Base-by-base conservation (phyloP, 2,797 vertebrate genomes). In the Loris lydekkerianus region DNA sequence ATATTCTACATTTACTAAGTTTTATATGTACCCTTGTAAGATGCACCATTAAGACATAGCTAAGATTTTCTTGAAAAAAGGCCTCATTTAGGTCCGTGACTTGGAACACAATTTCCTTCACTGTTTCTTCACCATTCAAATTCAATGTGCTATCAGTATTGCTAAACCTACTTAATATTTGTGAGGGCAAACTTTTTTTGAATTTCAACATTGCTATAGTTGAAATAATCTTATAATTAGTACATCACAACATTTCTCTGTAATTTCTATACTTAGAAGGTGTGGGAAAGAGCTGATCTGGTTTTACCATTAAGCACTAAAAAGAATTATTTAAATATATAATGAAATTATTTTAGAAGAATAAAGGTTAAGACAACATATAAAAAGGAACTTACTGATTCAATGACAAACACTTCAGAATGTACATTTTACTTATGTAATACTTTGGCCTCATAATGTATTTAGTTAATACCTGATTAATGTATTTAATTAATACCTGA, bases 221-320 rank as follows among this genome's bases (percentile, higher is more conserved):
- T 86, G 21, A 76, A 92, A 86, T 20, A 46, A 56, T 23, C 82
- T 34, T 75, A 34, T 76, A 93, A 81, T 65, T 85, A 80, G 70
- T 92, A 89, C 76, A 18, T 70, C 78, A 43, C 13, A 72, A 5
- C 2, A 31, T 90, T 87, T 94, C 31, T 14, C 69, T 61, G 27
- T 75, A 72, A 77, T 65, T 86, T 77, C 13, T 78, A 29, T 77
- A 65, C 15, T 95, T 82, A 9, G 2, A 81, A 70, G 0, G 27
- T 61, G 2, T 49, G 3, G 8, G 13, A 88, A 23, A 93, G 8
- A 77, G 61, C 67, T 37, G 17, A 31, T 18, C 29, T 95, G 82
- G 15, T 1, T 85, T 91, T 76, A 15, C 21, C 5, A 49, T 77
- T 21, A 67, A 7, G 46, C 73, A 15, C 21, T 84, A 82, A 20